Evolutionary conservation across 2,888 invertebrate genomes (phyloP).

Genomic region (Erebia palarica): DNA sequence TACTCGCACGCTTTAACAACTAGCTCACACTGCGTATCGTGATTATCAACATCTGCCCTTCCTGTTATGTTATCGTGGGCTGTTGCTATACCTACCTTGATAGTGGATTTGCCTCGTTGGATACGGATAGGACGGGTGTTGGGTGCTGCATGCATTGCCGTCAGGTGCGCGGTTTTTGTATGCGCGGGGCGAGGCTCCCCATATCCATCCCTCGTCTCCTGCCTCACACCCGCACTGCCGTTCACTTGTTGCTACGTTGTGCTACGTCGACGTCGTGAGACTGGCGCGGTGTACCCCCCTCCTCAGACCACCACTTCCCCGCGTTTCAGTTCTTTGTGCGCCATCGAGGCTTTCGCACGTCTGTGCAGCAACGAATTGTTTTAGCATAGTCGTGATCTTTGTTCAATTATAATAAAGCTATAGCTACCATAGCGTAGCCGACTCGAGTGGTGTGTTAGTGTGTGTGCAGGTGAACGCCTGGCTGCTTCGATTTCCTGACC

Average conservation of each 20-base stretch:
- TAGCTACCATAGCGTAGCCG: conserved; percentile 52
- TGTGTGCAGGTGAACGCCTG: conserved; percentile 64
- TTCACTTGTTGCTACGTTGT: conserved; percentile 80
- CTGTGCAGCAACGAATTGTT: conserved; percentile 58
- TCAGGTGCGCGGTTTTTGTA: conserved; percentile 70
- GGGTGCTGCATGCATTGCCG: conserved; percentile 56
- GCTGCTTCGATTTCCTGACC: conserved; percentile 58
- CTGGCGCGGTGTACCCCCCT: conserved; percentile 62
- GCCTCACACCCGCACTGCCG: conserved; percentile 65
- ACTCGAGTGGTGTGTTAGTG: conserved; percentile 54
- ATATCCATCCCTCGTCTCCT: conserved; percentile 50
- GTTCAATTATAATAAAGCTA: conserved; percentile 44
- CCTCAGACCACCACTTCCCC: conserved; percentile 66
- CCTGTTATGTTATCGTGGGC: conserved; percentile 53
- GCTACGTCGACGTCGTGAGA: conserved; percentile 59
- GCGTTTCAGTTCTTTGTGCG: conserved; percentile 81
- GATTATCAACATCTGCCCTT: conserved; percentile 71
- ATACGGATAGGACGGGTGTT: conserved; percentile 15
- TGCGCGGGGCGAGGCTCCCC: conserved; percentile 56
- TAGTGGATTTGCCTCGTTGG: conserved; percentile 46
- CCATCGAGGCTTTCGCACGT: conserved; percentile 70
- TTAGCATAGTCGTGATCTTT: conserved; percentile 62
- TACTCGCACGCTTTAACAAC: conserved; percentile 17
- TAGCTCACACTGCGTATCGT: conserved; percentile 43
- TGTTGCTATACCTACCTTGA: conserved; percentile 45